phyloP scores from a whole-genome alignment of 2,113 vertebrate genomes.

The Onychostruthus taczanowskii region DNA sequence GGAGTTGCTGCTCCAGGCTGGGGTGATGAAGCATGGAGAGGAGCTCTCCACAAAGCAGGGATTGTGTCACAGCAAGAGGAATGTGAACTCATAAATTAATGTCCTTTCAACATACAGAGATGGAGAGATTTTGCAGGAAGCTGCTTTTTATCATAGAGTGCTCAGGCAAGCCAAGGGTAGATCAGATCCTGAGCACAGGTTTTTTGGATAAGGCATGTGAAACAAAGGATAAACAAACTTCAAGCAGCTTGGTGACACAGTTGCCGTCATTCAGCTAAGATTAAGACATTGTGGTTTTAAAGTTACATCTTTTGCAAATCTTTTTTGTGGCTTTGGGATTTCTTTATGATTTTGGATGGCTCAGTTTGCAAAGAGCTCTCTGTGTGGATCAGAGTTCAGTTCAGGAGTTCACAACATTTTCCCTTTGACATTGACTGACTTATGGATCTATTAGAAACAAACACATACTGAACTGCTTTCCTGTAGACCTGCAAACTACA shows the following conservation, averaged over 20 bases:
- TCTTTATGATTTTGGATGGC: neutral
- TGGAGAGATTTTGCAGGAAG: neutral
- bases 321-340: neutral
- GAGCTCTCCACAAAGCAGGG: neutral
- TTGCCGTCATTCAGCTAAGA: neutral
- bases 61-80: neutral
- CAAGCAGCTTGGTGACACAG: neutral
- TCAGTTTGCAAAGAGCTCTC: neutral
- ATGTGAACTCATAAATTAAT: neutral
- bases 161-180: neutral
- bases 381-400: neutral
- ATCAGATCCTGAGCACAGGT: neutral
- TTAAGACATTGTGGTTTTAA: neutral
- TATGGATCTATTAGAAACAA: neutral
- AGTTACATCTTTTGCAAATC: neutral
- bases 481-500: neutral
- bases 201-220: neutral
- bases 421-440: neutral
- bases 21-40: fast-evolving
- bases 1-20: neutral
- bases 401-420: neutral
- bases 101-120: neutral
- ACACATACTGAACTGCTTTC: neutral
- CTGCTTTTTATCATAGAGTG: neutral
- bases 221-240: neutral